Percentiles rank a stretch among this genome's conserved stretches.
phyloP scores from a whole-genome alignment of 2,113 vertebrate species.

The Oryzias javanicus region DNA sequence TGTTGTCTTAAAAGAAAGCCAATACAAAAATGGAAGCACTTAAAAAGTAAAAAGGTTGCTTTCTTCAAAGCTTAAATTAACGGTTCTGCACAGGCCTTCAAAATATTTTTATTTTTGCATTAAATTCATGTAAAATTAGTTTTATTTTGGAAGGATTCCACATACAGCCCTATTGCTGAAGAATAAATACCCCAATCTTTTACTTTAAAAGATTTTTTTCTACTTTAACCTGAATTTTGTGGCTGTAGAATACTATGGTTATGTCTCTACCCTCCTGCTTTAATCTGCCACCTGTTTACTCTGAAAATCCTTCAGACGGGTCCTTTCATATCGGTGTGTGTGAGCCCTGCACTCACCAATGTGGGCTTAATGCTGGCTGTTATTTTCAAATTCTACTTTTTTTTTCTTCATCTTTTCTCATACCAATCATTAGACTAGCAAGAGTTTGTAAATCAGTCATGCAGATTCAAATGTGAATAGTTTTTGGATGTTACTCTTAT shows the following conservation, averaged over 20 bases:
- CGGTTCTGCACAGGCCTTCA: too few relatives aligned
- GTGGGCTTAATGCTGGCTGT: constrained; percentile 33
- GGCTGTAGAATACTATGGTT: constrained; percentile 61
- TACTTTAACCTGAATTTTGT: constrained; percentile 56
- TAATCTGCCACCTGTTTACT: constrained; percentile 73
- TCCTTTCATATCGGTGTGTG: constrained; percentile 58
- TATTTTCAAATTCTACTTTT: constrained; percentile 19
- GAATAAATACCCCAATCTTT: too few relatives aligned
- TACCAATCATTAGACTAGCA: too few relatives aligned
- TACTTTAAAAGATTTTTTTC: not conserved
- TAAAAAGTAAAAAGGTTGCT: too few relatives aligned
- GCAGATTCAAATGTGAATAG: too few relatives aligned
- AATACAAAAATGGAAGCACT: too few relatives aligned
- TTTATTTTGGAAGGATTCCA: not conserved
- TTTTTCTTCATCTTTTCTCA: constrained; percentile 5
- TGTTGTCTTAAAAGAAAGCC: too few relatives aligned
- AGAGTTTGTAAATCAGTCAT: too few relatives aligned
- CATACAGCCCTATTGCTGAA: not conserved
- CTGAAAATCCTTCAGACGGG: constrained; percentile 66
- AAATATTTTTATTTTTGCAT: too few relatives aligned
- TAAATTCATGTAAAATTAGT: not conserved
- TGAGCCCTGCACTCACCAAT: constrained; percentile 38
- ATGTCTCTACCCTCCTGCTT: constrained; percentile 59
- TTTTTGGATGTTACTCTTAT: too few relatives aligned
- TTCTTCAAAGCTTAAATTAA: too few relatives aligned